A percentile compares a stretch with the other conserved stretches of the same genome.
Conservation (phyloP, 2,113 vertebrate species). For the human (Homo sapiens) region GRCh38 chrX:53679501-53680000, state of each 20-base stretch:
- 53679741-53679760: neutral
- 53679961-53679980: conserved; percentile 50
- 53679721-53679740: conserved; percentile 1
- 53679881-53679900: conserved; percentile 15
- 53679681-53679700: conserved; percentile 32
- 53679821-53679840: conserved; percentile 4
- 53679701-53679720: neutral
- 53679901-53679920: conserved; percentile 14
- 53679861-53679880: conserved; percentile 51
- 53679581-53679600: no score
- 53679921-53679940: conserved; percentile 35
- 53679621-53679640: no score
- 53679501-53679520: neutral
- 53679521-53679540: no score
- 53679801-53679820: conserved; percentile 43
- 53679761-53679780: neutral
- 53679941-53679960: conserved; percentile 56
- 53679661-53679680: conserved; percentile 23
- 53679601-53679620: no score
- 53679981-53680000: neutral
- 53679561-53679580: no score
- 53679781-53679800: neutral
- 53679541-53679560: no score
- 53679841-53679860: neutral
- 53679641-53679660: neutral